Evolutionary conservation across 2,888 invertebrate species (phyloP).

Genomic region (Polydrusus pterygomalis): DNA sequence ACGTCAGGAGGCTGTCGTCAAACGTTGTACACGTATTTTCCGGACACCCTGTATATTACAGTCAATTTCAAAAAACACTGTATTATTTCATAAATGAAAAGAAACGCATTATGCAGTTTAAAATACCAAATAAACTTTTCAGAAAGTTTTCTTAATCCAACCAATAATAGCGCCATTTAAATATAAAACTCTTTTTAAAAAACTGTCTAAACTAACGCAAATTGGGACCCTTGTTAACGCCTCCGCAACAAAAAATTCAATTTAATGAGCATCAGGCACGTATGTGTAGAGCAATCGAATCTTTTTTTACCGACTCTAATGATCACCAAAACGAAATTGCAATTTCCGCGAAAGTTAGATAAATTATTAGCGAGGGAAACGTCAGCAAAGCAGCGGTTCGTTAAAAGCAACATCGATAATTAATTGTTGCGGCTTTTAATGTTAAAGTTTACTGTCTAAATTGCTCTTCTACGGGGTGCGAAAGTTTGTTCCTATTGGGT

Average conservation of each 20-base stretch:
- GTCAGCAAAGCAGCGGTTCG: constrained; percentile 50
- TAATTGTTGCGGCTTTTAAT: constrained; percentile 58
- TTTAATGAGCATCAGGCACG: constrained; percentile 43
- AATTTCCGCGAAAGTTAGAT: constrained; percentile 61
- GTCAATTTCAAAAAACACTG: too few species aligned
- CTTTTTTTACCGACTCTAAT: constrained; percentile 51
- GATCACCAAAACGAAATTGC: constrained; percentile 56
- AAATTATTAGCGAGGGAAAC: constrained; percentile 59
- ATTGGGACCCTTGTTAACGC: constrained; percentile 4
- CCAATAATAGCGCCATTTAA: background rate
- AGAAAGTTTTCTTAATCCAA: too few species aligned
- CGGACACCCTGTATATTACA: too few species aligned
- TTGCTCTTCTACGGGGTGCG: constrained; percentile 27
- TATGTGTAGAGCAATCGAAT: constrained; percentile 26
- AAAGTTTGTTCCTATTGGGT: background rate
- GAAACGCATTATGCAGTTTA: too few species aligned
- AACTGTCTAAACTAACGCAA: background rate
- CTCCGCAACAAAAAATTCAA: constrained; percentile 9
- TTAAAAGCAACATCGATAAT: constrained; percentile 60
- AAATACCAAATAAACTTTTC: too few species aligned
- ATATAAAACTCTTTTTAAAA: constrained; percentile 9
- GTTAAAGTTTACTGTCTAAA: constrained; percentile 49
- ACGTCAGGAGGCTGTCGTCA: too few species aligned
- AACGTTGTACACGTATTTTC: too few species aligned
- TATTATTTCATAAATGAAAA: too few species aligned